A percentile compares a stretch with the other conserved stretches of the same genome.
These are phyloP conservation scores for Timema podura DNA, from an alignment of 2,888 invertebrate species.

Conservation along the genomic window DNA sequence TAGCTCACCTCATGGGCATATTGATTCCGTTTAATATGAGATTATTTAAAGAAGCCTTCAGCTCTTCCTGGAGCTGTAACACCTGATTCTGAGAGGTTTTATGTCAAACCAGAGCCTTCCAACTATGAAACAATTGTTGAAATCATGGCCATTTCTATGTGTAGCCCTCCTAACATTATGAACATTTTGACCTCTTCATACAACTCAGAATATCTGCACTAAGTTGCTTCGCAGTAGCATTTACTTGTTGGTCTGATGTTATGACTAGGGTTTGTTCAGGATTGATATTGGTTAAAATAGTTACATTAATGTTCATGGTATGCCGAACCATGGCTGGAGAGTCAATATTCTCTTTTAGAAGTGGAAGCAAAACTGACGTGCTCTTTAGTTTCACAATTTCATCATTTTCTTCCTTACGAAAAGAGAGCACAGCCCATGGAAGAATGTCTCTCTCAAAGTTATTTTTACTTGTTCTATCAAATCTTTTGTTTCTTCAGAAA, in stretches of 20 bases:
- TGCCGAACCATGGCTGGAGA: background rate
- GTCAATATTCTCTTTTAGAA: slow-evolving; percentile 9
- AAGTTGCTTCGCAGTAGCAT: background rate
- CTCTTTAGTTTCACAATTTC: background rate
- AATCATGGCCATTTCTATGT: background rate
- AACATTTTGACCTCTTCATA: slow-evolving; percentile 1
- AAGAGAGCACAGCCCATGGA: background rate
- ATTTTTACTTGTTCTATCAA: background rate
- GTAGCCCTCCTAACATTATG: background rate
- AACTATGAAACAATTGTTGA: background rate
- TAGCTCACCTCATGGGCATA: background rate
- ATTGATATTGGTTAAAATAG: background rate
- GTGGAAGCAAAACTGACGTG: background rate
- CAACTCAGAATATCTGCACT: background rate
- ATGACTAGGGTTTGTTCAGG: background rate
- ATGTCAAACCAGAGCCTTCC: background rate
- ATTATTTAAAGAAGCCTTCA: background rate
- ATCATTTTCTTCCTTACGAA: background rate
- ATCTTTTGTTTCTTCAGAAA: background rate
- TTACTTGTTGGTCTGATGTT: slow-evolving; percentile 8
- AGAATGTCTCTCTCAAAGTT: background rate
- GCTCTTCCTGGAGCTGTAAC: slow-evolving; percentile 1
- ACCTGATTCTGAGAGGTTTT: background rate
- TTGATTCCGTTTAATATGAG: background rate
- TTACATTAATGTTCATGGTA: background rate